Conservation (phyloP, 2,797 vertebrate genomes). For the Orientallactaga sibirica region DNA sequence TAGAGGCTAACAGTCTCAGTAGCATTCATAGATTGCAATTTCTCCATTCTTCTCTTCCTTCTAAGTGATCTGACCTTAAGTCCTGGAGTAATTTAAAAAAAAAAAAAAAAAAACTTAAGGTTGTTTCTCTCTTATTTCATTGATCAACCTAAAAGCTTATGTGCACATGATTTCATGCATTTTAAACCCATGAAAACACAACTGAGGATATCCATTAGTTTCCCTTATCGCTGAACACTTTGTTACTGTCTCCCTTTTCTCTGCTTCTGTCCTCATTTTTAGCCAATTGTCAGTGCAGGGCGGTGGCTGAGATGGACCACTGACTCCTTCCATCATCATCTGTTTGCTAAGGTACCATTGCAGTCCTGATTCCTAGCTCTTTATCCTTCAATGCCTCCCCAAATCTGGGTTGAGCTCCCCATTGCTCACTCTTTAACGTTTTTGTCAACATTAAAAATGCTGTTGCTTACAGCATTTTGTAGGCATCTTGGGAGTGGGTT, state of each 20-base stretch:
- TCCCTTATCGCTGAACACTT: background rate
- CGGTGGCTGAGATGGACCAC: background rate
- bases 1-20: background rate
- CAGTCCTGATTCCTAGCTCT: background rate
- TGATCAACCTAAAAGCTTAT: background rate
- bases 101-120: background rate
- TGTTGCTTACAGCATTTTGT: no score
- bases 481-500: background rate
- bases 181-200: background rate
- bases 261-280: background rate
- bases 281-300: background rate
- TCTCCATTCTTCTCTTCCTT: background rate
- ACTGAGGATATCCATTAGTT: background rate
- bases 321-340: rapidly evolving
- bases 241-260: background rate
- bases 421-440: background rate
- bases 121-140: background rate
- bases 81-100: background rate
- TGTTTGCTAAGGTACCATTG: background rate
- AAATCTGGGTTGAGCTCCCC: no score
- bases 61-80: no score
- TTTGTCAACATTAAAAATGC: background rate
- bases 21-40: no score
- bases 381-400: background rate
- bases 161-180: background rate